A percentile compares a stretch with the other conserved stretches of the same genome.
Conservation (phyloP, 2,797 vertebrate species). For the Nothura maculosa region DNA sequence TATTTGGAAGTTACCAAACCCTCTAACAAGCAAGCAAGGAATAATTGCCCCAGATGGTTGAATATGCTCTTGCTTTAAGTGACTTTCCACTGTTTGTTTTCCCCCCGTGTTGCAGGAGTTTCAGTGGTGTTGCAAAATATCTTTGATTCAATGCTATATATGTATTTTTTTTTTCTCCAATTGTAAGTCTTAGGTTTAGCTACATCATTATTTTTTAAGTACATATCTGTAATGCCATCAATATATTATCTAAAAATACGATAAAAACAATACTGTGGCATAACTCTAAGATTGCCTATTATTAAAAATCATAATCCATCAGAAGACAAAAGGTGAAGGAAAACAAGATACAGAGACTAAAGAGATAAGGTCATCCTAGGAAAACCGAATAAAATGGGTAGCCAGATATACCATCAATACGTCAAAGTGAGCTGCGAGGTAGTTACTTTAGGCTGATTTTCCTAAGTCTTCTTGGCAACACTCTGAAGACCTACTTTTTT, state of each 20-base stretch:
- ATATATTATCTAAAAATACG: neutral
- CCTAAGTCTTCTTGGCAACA: slow-evolving; percentile 37
- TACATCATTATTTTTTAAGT: neutral
- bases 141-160: neutral
- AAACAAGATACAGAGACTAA: neutral
- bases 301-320: neutral
- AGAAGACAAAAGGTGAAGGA: neutral
- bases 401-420: neutral
- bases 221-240: neutral
- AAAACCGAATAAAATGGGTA: neutral
- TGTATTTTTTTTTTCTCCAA: neutral
- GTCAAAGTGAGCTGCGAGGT: neutral
- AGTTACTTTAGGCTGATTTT: slow-evolving; percentile 25
- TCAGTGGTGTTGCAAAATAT: neutral
- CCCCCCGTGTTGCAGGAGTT: neutral
- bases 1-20: neutral
- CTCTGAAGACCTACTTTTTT: slow-evolving; percentile 46
- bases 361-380: neutral
- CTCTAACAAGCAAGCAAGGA: neutral
- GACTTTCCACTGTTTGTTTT: neutral
- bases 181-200: neutral
- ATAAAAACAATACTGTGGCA: neutral
- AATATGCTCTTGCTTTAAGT: neutral
- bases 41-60: neutral
- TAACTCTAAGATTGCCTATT: neutral